Evolutionary conservation across 2,113 vertebrate genomes (phyloP).

Genomic region (Myrmecobius fasciatus): DNA sequence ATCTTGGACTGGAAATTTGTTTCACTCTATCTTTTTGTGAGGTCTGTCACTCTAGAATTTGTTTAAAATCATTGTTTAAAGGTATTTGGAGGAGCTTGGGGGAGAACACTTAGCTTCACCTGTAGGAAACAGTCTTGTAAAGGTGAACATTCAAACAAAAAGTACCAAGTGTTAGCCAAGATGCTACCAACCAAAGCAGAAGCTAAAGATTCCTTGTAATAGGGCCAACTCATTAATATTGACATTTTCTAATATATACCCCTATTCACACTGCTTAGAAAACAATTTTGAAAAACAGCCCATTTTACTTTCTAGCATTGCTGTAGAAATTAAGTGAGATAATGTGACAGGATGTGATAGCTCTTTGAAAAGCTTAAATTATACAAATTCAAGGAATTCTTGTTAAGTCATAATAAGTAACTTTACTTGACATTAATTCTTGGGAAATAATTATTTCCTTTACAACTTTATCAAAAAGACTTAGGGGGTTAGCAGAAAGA

Average conservation of each 20-base stretch:
- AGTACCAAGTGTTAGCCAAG: not conserved
- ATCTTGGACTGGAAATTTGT: too few species aligned
- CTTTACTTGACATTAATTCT: not conserved
- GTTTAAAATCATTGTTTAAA: too few species aligned
- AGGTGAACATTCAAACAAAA: not conserved
- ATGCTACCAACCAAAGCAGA: not conserved
- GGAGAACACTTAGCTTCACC: too few species aligned
- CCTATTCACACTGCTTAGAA: not conserved
- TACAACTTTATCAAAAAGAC: not conserved
- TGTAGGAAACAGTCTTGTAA: not conserved
- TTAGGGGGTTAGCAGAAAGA: not conserved
- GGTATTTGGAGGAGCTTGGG: too few species aligned
- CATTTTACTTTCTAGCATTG: not conserved
- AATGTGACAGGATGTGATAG: not conserved
- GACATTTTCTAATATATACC: not conserved
- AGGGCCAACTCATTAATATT: not conserved
- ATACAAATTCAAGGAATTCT: not conserved
- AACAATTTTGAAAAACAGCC: not conserved
- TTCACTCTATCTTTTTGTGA: too few species aligned
- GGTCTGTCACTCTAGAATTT: too few species aligned
- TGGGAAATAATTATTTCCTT: not conserved
- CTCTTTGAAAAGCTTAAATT: not conserved
- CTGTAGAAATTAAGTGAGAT: not conserved
- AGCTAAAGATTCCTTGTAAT: not conserved
- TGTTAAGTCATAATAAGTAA: not conserved